Evolutionary conservation across 2,888 invertebrate genomes (phyloP).

Genomic region (Charanyca ferruginea): DNA sequence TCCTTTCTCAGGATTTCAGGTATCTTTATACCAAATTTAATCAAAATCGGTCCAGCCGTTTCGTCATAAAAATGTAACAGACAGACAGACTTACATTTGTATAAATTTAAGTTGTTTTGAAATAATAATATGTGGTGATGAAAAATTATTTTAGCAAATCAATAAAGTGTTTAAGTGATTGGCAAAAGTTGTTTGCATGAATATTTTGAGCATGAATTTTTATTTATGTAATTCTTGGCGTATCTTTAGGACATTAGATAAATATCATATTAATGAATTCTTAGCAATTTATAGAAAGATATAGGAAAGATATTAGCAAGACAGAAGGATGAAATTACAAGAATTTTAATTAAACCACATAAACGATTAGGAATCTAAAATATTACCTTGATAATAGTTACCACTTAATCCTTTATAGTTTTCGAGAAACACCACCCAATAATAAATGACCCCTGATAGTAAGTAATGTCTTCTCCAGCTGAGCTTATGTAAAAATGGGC

Average conservation of each 20-base stretch:
- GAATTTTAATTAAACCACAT: conserved; percentile 47
- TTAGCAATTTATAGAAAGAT: not conserved
- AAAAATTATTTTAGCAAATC: conserved; percentile 7
- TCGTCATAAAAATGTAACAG: too few species aligned
- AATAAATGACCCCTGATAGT: conserved; percentile 21
- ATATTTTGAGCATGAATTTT: conserved; percentile 2
- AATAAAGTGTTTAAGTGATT: not conserved
- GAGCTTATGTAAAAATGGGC: conserved; percentile 36
- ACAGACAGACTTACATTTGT: too few species aligned
- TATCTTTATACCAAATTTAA: too few species aligned
- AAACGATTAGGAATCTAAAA: conserved; percentile 49
- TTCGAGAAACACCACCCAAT: conserved; percentile 48
- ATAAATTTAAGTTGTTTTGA: too few species aligned
- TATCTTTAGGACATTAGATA: not conserved
- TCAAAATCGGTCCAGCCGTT: too few species aligned
- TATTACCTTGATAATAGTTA: conserved; percentile 51
- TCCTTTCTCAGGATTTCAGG: too few species aligned
- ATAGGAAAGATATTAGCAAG: not conserved
- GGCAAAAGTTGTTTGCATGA: conserved; percentile 2
- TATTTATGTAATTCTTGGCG: not conserved
- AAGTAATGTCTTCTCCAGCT: not conserved
- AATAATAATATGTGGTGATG: too few species aligned
- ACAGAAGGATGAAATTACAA: conserved; percentile 44
- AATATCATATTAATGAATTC: conserved; percentile 15
- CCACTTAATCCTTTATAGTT: conserved; percentile 61